These are phyloP conservation scores for Phacellophora camtschatica DNA, from an alignment of 30 jellyfish, hydroid and myxozoan genomes.

Conservation along the genomic window DNA sequence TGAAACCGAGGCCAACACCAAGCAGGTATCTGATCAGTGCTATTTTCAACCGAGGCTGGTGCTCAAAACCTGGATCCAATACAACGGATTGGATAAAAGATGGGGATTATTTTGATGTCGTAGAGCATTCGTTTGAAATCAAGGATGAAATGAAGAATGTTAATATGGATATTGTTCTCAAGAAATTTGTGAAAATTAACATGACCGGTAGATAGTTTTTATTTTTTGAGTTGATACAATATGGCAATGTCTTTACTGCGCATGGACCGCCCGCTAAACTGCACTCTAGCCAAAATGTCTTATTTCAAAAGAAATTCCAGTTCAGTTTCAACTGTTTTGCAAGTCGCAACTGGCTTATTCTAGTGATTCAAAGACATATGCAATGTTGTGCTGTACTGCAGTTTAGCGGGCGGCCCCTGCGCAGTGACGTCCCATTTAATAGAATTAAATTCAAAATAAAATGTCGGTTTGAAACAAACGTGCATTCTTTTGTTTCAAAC, in stretches of 20 bases:
- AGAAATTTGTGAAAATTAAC: too few species aligned
- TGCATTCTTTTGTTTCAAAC: background rate
- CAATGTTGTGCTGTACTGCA: background rate
- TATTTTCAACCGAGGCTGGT: conserved; percentile 55
- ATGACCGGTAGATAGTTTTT: too few species aligned
- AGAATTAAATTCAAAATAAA: background rate
- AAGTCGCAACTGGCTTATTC: too few species aligned
- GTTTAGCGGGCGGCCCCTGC: conserved; percentile 9
- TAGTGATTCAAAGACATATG: too few species aligned
- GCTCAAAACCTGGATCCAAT: conserved; percentile 15
- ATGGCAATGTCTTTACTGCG: too few species aligned
- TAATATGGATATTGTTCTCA: too few species aligned
- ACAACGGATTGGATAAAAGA: conserved; percentile 21
- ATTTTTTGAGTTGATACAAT: too few species aligned
- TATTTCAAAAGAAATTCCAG: too few species aligned
- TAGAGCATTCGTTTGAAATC: conserved; percentile 33
- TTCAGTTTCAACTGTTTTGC: too few species aligned
- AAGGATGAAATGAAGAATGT: too few species aligned
- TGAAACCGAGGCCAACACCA: conserved; percentile 12
- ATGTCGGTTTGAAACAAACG: background rate
- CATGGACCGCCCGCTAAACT: too few species aligned
- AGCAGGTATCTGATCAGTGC: conserved; percentile 28
- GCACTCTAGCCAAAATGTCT: too few species aligned
- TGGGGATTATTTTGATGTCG: conserved; percentile 55
- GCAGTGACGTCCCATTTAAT: background rate